phyloP scores from a whole-genome alignment of 2,888 invertebrate species.

The Cerceris ruficornis region DNA sequence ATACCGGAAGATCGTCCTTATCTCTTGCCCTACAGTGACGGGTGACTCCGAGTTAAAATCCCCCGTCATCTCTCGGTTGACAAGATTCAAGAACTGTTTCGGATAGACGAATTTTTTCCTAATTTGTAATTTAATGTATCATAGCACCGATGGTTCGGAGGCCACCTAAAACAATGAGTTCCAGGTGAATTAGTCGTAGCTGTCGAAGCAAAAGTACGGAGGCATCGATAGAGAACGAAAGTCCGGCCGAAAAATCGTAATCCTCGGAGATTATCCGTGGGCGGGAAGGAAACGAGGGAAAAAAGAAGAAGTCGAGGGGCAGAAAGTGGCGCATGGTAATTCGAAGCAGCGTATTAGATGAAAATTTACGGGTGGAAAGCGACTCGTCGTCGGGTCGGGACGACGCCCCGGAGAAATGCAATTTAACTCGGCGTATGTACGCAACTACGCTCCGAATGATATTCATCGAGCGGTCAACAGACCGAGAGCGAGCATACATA shows the following conservation, averaged over 20 bases:
- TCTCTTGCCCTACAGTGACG: no score
- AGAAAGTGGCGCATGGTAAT: neutral
- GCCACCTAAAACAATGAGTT: no score
- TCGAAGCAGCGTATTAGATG: slow-evolving; percentile 33
- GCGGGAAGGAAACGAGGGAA: neutral
- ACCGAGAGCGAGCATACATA: slow-evolving; percentile 7
- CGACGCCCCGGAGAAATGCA: slow-evolving; percentile 62
- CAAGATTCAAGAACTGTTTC: no score
- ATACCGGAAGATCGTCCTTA: no score
- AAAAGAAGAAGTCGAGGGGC: neutral
- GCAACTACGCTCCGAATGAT: slow-evolving; percentile 33
- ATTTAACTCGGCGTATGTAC: slow-evolving; percentile 48
- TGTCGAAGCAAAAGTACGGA: no score
- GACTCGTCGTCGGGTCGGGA: slow-evolving; percentile 45
- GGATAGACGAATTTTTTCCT: no score
- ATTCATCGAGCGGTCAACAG: slow-evolving; percentile 48
- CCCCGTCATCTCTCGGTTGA: no score
- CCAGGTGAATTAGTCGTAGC: no score
- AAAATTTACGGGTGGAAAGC: slow-evolving; percentile 49
- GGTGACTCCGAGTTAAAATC: no score
- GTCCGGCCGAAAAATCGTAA: neutral
- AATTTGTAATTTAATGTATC: no score
- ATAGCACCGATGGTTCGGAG: no score
- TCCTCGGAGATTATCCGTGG: neutral
- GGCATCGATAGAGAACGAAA: neutral